phyloP scores from a whole-genome alignment of 2,888 invertebrate species.

The Noctuana brunneofusca region DNA sequence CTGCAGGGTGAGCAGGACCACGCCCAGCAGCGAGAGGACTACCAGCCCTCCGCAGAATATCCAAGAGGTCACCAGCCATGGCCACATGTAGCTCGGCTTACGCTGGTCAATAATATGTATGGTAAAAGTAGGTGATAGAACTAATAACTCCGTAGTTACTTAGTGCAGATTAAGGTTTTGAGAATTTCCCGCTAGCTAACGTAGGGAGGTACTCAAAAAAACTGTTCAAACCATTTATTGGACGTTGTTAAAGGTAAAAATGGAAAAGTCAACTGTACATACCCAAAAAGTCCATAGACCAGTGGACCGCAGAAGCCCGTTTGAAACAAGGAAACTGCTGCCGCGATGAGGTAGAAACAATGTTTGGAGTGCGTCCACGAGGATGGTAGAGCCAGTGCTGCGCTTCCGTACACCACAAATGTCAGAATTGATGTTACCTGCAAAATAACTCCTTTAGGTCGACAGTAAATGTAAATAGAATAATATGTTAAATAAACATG shows the following conservation, averaged over 20 bases:
- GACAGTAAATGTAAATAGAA: too few species aligned
- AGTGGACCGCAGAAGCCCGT: constrained; percentile 54
- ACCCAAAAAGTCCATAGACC: constrained; percentile 60
- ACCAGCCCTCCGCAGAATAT: constrained; percentile 49
- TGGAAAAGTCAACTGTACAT: not conserved
- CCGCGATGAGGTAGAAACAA: constrained; percentile 53
- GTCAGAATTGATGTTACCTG: constrained; percentile 20
- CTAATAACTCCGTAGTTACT: too few species aligned
- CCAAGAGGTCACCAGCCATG: constrained; percentile 63
- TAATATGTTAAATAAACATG: too few species aligned
- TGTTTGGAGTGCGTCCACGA: constrained; percentile 34
- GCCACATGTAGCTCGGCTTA: constrained; percentile 54
- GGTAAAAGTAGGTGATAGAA: too few species aligned
- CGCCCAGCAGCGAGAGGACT: constrained; percentile 51
- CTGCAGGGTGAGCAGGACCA: constrained; percentile 48
- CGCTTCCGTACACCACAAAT: constrained; percentile 35
- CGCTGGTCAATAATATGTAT: constrained; percentile 52
- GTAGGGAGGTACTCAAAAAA: too few species aligned
- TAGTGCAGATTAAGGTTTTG: too few species aligned
- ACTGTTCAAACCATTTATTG: too few species aligned
- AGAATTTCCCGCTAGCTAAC: too few species aligned
- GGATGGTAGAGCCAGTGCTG: constrained; percentile 44
- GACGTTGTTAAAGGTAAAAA: too few species aligned
- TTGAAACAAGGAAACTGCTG: constrained; percentile 48
- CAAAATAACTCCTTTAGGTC: not conserved